These are phyloP conservation scores for Verasper variegatus DNA, from an alignment of 2,113 vertebrate species.

Conservation along the genomic window DNA sequence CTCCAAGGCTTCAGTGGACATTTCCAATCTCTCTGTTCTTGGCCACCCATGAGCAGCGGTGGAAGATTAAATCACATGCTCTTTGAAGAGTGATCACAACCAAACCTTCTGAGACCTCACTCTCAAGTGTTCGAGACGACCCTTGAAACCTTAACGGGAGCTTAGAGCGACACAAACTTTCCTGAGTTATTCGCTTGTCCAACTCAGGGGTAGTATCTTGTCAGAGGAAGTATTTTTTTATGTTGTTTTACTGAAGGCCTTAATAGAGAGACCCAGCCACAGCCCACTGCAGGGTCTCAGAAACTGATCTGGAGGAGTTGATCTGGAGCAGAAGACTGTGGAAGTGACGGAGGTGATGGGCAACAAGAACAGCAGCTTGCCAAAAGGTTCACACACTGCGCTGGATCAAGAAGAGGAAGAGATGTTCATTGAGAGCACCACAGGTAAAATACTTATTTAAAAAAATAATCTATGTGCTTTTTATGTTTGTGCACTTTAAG, in stretches of 20 bases:
- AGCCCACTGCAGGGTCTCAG: constrained; percentile 19
- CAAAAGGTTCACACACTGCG: constrained; percentile 35
- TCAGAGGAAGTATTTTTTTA: constrained; percentile 4
- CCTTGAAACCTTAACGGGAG: background rate
- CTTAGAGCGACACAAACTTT: background rate
- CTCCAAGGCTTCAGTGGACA: constrained; percentile 23
- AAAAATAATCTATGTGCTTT: background rate
- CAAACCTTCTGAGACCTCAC: constrained; percentile 15
- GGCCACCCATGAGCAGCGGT: constrained; percentile 48
- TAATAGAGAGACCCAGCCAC: background rate
- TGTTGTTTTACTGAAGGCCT: constrained; percentile 25
- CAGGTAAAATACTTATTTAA: constrained; percentile 49
- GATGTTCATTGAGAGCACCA: background rate
- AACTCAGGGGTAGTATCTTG: background rate
- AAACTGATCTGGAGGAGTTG: background rate
- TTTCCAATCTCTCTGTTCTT: constrained; percentile 22
- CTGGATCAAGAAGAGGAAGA: constrained; percentile 9
- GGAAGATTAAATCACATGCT: constrained; percentile 66
- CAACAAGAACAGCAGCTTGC: constrained; percentile 57
- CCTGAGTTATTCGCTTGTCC: constrained; percentile 19
- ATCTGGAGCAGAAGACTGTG: constrained; percentile 19
- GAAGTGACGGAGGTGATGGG: constrained; percentile 56
- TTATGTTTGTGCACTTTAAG: background rate
- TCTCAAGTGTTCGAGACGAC: background rate
- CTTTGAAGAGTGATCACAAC: constrained; percentile 21